Evolutionary conservation across 2,888 invertebrate species (phyloP).

Genomic region (Macaria liturata): DNA sequence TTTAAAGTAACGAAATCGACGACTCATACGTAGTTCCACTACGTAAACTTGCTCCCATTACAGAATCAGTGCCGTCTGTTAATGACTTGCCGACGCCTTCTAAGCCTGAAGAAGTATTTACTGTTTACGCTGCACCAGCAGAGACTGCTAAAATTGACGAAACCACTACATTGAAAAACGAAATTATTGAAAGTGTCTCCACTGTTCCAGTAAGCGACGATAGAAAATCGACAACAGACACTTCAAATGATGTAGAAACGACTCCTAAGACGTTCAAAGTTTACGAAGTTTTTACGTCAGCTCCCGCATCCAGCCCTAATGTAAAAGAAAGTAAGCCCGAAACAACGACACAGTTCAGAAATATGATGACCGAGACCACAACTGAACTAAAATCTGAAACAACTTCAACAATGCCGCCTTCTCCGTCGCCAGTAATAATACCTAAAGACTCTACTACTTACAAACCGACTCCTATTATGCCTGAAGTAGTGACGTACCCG

Average conservation of each 20-base stretch:
- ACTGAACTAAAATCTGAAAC: constrained; percentile 66
- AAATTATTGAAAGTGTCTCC: constrained; percentile 69
- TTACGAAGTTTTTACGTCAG: constrained; percentile 68
- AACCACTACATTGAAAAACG: constrained; percentile 45
- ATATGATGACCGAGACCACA: constrained; percentile 64
- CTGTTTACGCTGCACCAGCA: constrained; percentile 56
- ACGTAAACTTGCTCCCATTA: constrained; percentile 46
- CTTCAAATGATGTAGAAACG: constrained; percentile 56
- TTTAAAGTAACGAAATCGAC: constrained; percentile 78
- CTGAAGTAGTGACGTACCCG: constrained; percentile 71
- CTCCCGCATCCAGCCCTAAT: constrained; percentile 38
- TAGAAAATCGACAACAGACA: constrained; percentile 50
- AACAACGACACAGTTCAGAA: constrained; percentile 52
- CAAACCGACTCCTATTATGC: constrained; percentile 49
- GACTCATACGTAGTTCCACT: constrained; percentile 55
- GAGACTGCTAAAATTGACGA: constrained; percentile 46
- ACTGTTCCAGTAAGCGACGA: constrained; percentile 60
- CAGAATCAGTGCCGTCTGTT: constrained; percentile 38
- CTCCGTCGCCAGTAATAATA: constrained; percentile 47
- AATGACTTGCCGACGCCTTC: constrained; percentile 39
- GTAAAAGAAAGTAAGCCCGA: constrained; percentile 41
- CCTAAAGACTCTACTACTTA: constrained; percentile 41
- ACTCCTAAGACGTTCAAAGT: constrained; percentile 68
- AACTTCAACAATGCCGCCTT: constrained; percentile 63
- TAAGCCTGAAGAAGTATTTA: constrained; percentile 51